These are phyloP conservation scores for Mercenaria mercenaria DNA, from an alignment of 1,140 invertebrate genomes.

Conservation along the genomic window DNA sequence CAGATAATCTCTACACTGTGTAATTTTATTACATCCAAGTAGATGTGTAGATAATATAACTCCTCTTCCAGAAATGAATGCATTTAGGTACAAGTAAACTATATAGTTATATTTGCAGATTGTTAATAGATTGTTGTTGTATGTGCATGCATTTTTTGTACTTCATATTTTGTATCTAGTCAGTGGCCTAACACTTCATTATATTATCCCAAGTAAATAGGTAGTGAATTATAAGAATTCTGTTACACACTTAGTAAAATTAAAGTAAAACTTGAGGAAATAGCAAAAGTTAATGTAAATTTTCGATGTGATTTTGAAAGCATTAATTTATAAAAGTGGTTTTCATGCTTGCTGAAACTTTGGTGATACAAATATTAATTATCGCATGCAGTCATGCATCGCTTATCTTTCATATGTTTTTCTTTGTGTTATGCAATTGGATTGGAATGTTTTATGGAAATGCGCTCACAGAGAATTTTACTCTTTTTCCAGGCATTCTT, in stretches of 20 bases:
- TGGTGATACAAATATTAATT: not conserved
- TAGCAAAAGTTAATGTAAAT: too few species aligned
- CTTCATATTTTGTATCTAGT: conserved; percentile 32
- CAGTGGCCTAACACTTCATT: conserved; percentile 20
- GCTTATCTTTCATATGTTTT: not conserved
- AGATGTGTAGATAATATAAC: not conserved
- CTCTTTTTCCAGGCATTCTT: conserved; percentile 23
- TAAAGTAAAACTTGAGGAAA: too few species aligned
- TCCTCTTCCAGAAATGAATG: not conserved
- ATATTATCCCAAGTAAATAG: not conserved
- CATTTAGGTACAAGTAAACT: conserved; percentile 15
- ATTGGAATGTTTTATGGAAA: not conserved
- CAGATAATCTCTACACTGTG: not conserved
- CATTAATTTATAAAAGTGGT: not conserved
- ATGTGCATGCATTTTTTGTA: conserved; percentile 45
- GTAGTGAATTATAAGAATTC: not conserved
- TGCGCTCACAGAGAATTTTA: not conserved
- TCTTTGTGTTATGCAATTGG: not conserved
- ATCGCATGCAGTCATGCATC: not conserved
- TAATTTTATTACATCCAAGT: not conserved
- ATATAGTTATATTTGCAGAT: not conserved
- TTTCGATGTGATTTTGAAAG: not conserved
- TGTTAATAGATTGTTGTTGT: conserved; percentile 42
- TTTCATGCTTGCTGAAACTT: not conserved
- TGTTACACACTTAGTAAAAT: not conserved